A percentile compares a stretch with the other conserved stretches of the same genome.
phyloP scores from a whole-genome alignment of 2,113 vertebrate species.

The Plotosus lineatus region DNA sequence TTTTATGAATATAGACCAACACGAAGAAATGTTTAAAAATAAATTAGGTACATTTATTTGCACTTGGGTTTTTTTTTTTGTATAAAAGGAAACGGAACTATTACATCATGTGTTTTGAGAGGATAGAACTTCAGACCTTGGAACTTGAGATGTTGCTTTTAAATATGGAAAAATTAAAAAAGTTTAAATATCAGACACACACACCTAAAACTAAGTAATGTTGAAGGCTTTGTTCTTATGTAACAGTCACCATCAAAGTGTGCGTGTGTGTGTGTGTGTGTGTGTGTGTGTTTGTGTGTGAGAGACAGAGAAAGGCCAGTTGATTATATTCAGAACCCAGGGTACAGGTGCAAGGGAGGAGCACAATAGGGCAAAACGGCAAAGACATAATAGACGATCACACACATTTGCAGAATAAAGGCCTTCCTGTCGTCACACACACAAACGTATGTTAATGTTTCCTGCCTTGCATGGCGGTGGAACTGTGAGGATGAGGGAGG shows the following conservation, averaged over 20 bases:
- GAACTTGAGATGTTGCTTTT: not conserved
- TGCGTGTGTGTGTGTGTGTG: not conserved
- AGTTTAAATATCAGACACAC: not conserved
- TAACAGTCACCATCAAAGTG: slow-evolving; percentile 8
- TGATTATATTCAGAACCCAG: slow-evolving; percentile 55
- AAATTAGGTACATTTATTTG: not conserved
- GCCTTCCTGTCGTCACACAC: slow-evolving; percentile 74
- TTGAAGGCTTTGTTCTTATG: slow-evolving; percentile 22
- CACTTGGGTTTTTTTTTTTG: not conserved
- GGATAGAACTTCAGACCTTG: not conserved
- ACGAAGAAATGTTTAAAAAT: not conserved
- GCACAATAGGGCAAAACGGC: slow-evolving; percentile 31
- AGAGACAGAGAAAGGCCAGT: slow-evolving; percentile 49
- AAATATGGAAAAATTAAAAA: not conserved
- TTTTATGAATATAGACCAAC: not conserved
- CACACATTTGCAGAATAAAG: slow-evolving; percentile 68
- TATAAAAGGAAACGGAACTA: not conserved
- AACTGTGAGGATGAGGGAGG: slow-evolving; percentile 64
- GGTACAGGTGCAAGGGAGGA: slow-evolving; percentile 58
- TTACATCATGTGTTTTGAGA: not conserved
- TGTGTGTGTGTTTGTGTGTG: not conserved
- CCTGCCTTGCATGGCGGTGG: slow-evolving; percentile 76
- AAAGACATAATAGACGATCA: slow-evolving; percentile 41
- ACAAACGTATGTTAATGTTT: slow-evolving; percentile 60
- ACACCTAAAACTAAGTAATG: slow-evolving; percentile 17